These are phyloP conservation scores for Amblyraja radiata DNA, from an alignment of 2,797 vertebrate species.

Conservation along the genomic window DNA sequence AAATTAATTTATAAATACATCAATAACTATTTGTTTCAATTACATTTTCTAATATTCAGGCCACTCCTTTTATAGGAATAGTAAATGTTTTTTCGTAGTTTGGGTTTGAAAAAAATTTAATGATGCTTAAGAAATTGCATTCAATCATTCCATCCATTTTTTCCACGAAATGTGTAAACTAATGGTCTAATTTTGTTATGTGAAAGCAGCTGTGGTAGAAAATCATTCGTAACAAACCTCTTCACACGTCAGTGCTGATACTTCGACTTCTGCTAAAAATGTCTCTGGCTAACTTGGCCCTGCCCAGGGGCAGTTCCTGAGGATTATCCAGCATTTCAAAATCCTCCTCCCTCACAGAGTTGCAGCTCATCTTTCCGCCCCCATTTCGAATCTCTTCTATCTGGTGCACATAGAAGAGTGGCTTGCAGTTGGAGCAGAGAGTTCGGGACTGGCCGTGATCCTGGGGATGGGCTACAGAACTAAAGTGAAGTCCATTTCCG, in stretches of 20 bases:
- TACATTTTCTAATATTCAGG: background rate
- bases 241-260: slow-evolving; percentile 92
- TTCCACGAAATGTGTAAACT: background rate
- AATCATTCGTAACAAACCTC: slow-evolving; percentile 26
- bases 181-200: background rate
- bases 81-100: no score
- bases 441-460: slow-evolving; percentile 69
- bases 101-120: background rate
- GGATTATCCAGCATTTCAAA: slow-evolving; percentile 64
- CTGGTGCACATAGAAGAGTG: slow-evolving; percentile 90
- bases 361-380: slow-evolving; percentile 75
- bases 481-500: slow-evolving; percentile 81
- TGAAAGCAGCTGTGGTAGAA: background rate
- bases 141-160: slow-evolving; percentile 1
- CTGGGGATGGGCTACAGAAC: slow-evolving; percentile 67
- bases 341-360: slow-evolving; percentile 77
- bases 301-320: background rate
- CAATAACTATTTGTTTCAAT: background rate
- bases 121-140: background rate
- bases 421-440: slow-evolving; percentile 76
- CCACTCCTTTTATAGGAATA: background rate
- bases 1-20: slow-evolving; percentile 6
- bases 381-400: slow-evolving; percentile 80
- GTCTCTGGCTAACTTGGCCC: slow-evolving; percentile 66
- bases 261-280: slow-evolving; percentile 90